phyloP scores from a whole-genome alignment of 2,888 invertebrate species.

The Acutogordius australiensis region DNA sequence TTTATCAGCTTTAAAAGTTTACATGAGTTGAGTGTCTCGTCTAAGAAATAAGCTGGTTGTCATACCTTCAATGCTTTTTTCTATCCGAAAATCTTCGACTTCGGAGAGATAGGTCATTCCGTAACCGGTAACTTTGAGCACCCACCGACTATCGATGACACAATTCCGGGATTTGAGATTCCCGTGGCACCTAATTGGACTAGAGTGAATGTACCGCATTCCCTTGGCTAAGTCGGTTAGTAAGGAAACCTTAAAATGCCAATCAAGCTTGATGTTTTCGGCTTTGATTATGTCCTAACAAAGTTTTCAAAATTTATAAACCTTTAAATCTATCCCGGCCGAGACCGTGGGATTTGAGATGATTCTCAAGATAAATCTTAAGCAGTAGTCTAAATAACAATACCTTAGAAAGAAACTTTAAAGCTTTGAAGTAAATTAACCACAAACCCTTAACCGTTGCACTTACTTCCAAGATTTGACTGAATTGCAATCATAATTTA shows the following conservation, averaged over 20 bases:
- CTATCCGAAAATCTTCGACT: conserved; percentile 14
- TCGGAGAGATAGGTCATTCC: conserved; percentile 32
- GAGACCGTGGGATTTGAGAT: no score
- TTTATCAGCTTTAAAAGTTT: no score
- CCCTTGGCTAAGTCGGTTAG: conserved; percentile 71
- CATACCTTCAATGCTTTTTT: conserved; percentile 7
- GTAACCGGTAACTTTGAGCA: conserved; percentile 68
- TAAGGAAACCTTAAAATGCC: conserved; percentile 70
- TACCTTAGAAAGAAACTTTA: no score
- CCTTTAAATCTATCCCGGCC: no score
- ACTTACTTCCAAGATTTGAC: no score
- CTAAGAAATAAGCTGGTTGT: no score
- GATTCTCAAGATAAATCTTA: no score
- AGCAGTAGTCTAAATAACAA: no score
- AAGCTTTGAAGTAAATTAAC: no score
- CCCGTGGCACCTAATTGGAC: conserved; percentile 52
- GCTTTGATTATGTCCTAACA: conserved; percentile 44
- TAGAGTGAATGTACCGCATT: conserved; percentile 58
- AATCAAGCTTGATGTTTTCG: conserved; percentile 66
- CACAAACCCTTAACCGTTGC: no score
- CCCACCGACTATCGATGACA: conserved; percentile 79
- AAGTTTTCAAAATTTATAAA: neutral
- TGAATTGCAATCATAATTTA: neutral
- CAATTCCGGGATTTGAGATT: conserved; percentile 60
- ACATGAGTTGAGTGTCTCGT: no score